Base-by-base conservation (phyloP, 2,888 invertebrate genomes). In the Apodemia zela region DNA sequence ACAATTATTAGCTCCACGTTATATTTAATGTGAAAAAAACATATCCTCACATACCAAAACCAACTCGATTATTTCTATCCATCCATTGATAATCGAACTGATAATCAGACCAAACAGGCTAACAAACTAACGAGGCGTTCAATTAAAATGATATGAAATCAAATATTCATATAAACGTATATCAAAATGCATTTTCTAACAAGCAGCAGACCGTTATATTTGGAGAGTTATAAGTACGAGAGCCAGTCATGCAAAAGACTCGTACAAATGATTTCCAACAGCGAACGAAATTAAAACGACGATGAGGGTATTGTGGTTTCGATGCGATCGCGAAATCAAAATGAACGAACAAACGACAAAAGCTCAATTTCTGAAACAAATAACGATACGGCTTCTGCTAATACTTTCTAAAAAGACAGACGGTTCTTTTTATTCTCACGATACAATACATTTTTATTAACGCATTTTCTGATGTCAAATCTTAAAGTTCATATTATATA, bases 231-330 rank as follows among this genome's bases (percentile, higher is more conserved):
- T 10, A 49, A 49, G 18, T 49, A 18, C 49, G 49, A 18, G 10
- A 49, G 18, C 11, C 49, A 49, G 49, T 49, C 49, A 49, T 49
- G 49, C 49, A 49, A 49, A 49, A 49, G 49, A 11, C 17, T 49
- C 49, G 18, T 18, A 49, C 49, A 49, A 49, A 49, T 49, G 49
- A 49, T 49, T 49, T 49, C 18, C 49, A 49, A 49, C 49, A 18
- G 49, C 49, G 49, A 49, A 49, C 18, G 49, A 49, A 49, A 49
- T 49, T 49, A 18, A 18, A 49, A 18, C 49, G 49, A 49, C 49
- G 49, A 49, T 49, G 49, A 49, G 18, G 18, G 49, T 49, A 49
- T 49, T 49, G 49, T 18, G 49, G 49, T 49, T 49, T 45, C 49
- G 49, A 49, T 49, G 18, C 49, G 18, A 49, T 49, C 49, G 49